Evolutionary conservation across 2,797 vertebrate species (phyloP), one percentile per base, ranked within the genome.

Genomic region (Typhlichthys eigenmanni): DNA sequence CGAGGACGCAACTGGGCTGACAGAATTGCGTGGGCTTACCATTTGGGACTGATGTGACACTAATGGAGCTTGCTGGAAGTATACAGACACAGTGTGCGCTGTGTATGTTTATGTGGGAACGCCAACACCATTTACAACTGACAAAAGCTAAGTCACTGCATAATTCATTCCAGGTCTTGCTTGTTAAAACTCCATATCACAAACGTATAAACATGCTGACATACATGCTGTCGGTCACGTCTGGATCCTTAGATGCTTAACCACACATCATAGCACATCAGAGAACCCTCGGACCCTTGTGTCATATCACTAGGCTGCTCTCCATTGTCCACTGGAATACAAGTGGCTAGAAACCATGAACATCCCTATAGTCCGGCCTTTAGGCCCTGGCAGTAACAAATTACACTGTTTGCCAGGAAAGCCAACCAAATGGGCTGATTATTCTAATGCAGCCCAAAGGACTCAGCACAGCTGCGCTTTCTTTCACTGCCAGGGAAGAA

Each of bases 381-480:
- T 71, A 43, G 55, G 69, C 58, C 58, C 82, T 84, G 86, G 88
- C 78, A 85, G 75, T 66, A 66, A 61, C 82, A 66, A 80, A 72
- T 70, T 65, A 76, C 53, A 63, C 69, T 74, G 59, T 73, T 71
- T 66, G 83, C 83, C 79, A 87, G 84, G 81, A 85, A 87, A 90
- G 80, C 77, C 72, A 75, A 86, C 77, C 84, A 81, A 89, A 90
- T 86, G 87, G 89, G 80, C 75, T 78, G 80, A 88, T 85, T 86
- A 87, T 87, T 88, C 85, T 86, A 79, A 78, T 86, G 83, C 79
- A 85, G 69, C 72, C 86, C 67, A 74, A 73, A 85, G 84, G 84
- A 88, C 72, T 86, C 74, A 66, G 76, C 82, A 80, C 86, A 91
- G 88, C 89, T 90, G 88, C 82, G 82, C 76, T 74, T 88, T 83